Evolutionary conservation across 2,113 vertebrate species (phyloP).

Genomic region (Pseudonaja textilis): DNA sequence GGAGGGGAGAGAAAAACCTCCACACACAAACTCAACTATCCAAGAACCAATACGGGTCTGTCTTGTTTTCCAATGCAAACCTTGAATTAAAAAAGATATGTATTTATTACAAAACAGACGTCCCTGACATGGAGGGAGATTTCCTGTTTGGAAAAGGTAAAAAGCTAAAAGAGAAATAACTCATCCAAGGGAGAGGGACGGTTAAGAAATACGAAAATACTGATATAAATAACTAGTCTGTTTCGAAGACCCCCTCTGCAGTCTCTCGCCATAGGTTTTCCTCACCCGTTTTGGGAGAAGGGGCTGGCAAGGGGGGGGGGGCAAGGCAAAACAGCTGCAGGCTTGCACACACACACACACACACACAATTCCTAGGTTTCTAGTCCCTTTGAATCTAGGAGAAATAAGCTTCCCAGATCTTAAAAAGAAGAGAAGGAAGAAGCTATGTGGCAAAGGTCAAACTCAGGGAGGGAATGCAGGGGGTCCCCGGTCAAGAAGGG

Average conservation of each 20-base stretch:
- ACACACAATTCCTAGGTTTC: too few relatives aligned
- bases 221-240: not conserved
- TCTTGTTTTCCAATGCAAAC: not conserved
- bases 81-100: not conserved
- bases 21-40: not conserved
- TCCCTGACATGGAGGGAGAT: not conserved
- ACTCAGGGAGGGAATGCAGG: not conserved
- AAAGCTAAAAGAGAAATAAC: not conserved
- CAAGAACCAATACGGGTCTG: not conserved
- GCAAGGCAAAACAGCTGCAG: not conserved
- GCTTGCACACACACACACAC: not conserved
- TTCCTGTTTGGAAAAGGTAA: not conserved
- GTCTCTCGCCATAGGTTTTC: too few relatives aligned
- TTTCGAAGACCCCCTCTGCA: not conserved
- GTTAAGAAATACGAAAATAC: not conserved
- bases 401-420: not conserved
- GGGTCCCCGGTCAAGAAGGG: slow-evolving; percentile 25
- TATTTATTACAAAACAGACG: not conserved
- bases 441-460: slow-evolving; percentile 60
- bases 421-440: slow-evolving; percentile 26
- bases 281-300: not conserved
- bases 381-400: not conserved
- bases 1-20: not conserved
- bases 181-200: accelerated
- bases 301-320: not conserved